Evolutionary conservation across 1,140 invertebrate genomes (phyloP), one percentile per base, ranked within the genome.

Genomic region (Leguminivora glycinivorella): DNA sequence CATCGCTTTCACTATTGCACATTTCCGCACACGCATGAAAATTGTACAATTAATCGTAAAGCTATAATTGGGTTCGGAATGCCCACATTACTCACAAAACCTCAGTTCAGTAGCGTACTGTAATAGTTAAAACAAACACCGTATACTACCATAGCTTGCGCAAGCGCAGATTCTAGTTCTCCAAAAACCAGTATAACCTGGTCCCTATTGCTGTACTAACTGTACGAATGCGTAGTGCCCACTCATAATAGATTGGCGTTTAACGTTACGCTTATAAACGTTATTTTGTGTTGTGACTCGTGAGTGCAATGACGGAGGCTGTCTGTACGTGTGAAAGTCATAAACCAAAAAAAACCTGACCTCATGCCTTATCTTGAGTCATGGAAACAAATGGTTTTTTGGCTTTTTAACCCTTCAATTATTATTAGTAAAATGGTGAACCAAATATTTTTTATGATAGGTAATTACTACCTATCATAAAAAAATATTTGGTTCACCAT

Each of bases 1-100:
- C 4, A 38, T 2, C 31, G 12, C 34, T 38, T 38, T 38, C 34
- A 12, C 34, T 38, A 43, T 5, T n/a, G 40, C 6, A n/a, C 4
- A 43, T 6, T 43, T 43, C 40, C 40, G 40, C 40, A n/a, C n/a
- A 43, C 17, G 40, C 40, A n/a, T n/a, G n/a, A 52, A 19, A 52
- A 22, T n/a, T 22, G 6, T 52, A 38, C 34, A 12, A 38, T 52
- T 52, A 52, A 52, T 52, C 17, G 5, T 10, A 47, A 17, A 22
- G 17, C 47, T 52, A 52, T 52, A 52, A 52, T 52, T 52, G n/a
- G 19, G 2, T 7, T 52, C 47, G 47, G 47, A 52, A 52, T 52
- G 47, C n/a, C 7, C 1, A 52, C 47, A 52, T 17, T 43, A 43
- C 14, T 43, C 47, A 52, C 19, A 22, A 7, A 22, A 52, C 9